Base-by-base conservation (phyloP, 23 tunicate genomes). In the Halocynthia aurantium region DNA sequence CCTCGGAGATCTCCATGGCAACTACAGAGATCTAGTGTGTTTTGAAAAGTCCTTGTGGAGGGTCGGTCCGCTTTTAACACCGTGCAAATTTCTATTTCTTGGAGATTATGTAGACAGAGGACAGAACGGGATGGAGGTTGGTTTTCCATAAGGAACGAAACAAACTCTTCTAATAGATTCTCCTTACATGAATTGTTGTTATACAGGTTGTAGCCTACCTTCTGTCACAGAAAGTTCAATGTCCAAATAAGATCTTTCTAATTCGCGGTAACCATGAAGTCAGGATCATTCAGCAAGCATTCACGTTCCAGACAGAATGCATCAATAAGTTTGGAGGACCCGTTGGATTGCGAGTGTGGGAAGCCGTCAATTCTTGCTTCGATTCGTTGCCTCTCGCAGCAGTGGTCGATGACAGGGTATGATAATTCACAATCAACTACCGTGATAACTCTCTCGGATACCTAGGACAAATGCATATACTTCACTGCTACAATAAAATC, bases 31-130 rank as follows among this genome's bases (percentile, higher is more conserved):
- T 56, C 76, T 91, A 18, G 90, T 85, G 8, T 85, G 90, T 62
- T 91, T 91, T 60, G 97, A 91, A 60, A 91, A 91, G 61, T 71
- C 90, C 10, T 76, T 91, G 19, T 91, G 90, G 92, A 71, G 98
- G 20, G 91, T 86, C 20, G 98, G 98, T 17, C 81, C 83, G 12
- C 81, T 86, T 53, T 74, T 93, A 22, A 82, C 98, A 2, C 98
- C 98, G 11, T 81, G 92, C 82, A 66, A 83, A 55, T 93, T 93
- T 57, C 63, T 93, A 51, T 93, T 93, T 61, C 76, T 93, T 13
- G 98, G 98, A 7, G 98, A 93, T 79, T 93, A 93, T 56, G 98
- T 93, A 10, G 98, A 93, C 70, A 64, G 98, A 55, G 98, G 98
- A 11, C 63, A 68, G n/a, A 73, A 85, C 74, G 93, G 98, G 7